Evolutionary conservation across 37 sponge, comb jelly and placozoan species (phyloP).

Genomic region (Agelas oroides): DNA sequence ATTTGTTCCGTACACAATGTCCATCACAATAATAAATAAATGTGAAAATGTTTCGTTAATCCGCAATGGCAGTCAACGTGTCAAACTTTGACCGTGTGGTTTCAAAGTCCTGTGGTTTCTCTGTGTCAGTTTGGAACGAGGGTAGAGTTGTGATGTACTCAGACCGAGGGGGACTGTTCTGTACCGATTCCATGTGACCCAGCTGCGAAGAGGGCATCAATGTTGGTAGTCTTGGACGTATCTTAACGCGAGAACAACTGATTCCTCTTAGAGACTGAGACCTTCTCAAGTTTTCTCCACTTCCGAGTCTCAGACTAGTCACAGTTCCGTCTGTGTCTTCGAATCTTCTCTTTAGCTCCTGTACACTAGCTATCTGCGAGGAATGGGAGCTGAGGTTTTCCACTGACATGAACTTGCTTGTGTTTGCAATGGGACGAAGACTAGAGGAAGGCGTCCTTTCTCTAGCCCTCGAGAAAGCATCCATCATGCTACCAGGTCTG

Average conservation of each 20-base stretch:
- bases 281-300: conserved; percentile 6
- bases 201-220: too few species aligned
- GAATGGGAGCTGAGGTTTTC: conserved; percentile 3
- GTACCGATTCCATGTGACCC: too few species aligned
- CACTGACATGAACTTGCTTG: conserved; percentile 1
- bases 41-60: too few species aligned
- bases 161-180: too few species aligned
- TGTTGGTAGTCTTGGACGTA: neutral
- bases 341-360: conserved; percentile 58
- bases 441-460: conserved; percentile 30
- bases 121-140: too few species aligned
- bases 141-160: too few species aligned
- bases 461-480: neutral
- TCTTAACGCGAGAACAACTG: neutral
- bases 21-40: too few species aligned
- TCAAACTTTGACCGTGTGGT: too few species aligned
- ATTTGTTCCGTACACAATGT: too few species aligned
- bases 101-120: too few species aligned
- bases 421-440: neutral
- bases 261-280: conserved; percentile 24
- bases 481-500: neutral
- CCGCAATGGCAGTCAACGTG: too few species aligned
- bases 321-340: conserved; percentile 7
- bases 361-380: conserved; percentile 15
- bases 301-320: neutral